These are phyloP conservation scores for Gopherus evgoodei DNA, from an alignment of 2,113 vertebrate species.

Conservation along the genomic window DNA sequence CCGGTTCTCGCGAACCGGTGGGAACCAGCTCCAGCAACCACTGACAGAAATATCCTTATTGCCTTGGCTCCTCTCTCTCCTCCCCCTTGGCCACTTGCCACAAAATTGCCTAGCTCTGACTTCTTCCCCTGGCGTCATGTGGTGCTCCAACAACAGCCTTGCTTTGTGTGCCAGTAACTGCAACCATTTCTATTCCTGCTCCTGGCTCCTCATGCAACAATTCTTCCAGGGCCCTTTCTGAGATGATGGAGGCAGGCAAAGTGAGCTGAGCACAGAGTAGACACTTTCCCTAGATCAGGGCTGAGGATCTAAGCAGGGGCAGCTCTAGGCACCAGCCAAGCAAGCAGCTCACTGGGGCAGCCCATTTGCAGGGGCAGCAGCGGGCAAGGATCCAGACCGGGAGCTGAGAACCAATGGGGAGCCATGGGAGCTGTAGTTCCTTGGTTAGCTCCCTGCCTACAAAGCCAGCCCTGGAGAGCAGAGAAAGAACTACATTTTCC, in stretches of 20 bases:
- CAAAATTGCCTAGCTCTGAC: background rate
- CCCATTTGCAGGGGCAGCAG: too few species aligned
- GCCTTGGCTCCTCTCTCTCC: too few species aligned
- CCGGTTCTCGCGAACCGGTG: too few species aligned
- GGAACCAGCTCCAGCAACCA: too few species aligned
- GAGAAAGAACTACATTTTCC: too few species aligned
- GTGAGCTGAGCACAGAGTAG: background rate
- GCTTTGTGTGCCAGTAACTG: background rate
- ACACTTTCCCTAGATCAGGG: background rate
- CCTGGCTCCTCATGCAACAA: background rate
- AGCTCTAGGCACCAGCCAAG: too few species aligned
- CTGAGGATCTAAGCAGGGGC: background rate
- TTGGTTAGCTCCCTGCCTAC: too few species aligned
- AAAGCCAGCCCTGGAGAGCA: too few species aligned
- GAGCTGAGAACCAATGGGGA: too few species aligned
- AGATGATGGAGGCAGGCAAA: background rate
- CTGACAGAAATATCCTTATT: background rate
- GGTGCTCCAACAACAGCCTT: slow-evolving; percentile 16
- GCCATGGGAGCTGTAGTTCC: too few species aligned
- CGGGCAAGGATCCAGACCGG: too few species aligned
- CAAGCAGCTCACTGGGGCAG: too few species aligned
- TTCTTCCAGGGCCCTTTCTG: background rate
- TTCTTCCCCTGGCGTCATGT: slow-evolving; percentile 31
- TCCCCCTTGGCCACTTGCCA: background rate
- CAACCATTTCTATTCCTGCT: background rate